phyloP scores from a whole-genome alignment of 2,888 invertebrate species.

The Drosophila helvetica region DNA sequence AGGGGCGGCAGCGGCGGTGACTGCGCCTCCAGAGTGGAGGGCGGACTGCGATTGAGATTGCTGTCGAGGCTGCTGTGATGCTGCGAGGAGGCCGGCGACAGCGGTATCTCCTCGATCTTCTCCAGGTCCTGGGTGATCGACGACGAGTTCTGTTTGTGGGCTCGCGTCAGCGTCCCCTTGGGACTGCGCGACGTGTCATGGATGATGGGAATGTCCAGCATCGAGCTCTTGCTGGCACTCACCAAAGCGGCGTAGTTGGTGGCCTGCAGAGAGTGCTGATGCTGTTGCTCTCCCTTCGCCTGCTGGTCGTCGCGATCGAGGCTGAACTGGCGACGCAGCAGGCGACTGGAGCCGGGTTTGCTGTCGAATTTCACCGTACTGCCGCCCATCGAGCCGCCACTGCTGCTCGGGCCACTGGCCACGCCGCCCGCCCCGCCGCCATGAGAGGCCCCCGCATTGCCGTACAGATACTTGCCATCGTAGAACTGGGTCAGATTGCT shows the following conservation, averaged over 20 bases:
- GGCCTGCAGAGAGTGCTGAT: slow-evolving; percentile 72
- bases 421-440: slow-evolving; percentile 23
- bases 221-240: slow-evolving; percentile 69
- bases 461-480: slow-evolving; percentile 83
- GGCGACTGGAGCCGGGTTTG: slow-evolving; percentile 84
- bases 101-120: slow-evolving; percentile 88
- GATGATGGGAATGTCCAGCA: slow-evolving; percentile 81
- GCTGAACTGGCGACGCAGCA: slow-evolving; percentile 88
- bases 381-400: slow-evolving; percentile 54
- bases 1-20: slow-evolving; percentile 56
- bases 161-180: slow-evolving; percentile 77
- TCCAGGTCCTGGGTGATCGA: slow-evolving; percentile 89
- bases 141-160: slow-evolving; percentile 88
- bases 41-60: slow-evolving; percentile 83
- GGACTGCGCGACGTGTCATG: slow-evolving; percentile 83
- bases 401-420: slow-evolving; percentile 35
- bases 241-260: slow-evolving; percentile 62
- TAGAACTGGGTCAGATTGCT: slow-evolving; percentile 83
- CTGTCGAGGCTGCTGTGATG: slow-evolving; percentile 83
- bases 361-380: slow-evolving; percentile 76
- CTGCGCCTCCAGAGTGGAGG: slow-evolving; percentile 77
- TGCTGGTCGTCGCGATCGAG: slow-evolving; percentile 87
- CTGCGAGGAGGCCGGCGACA: slow-evolving; percentile 84
- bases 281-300: slow-evolving; percentile 72
- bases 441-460: slow-evolving; percentile 44